These are phyloP conservation scores for Neoarius graeffei DNA, from an alignment of 2,113 vertebrate genomes.

Conservation along the genomic window DNA sequence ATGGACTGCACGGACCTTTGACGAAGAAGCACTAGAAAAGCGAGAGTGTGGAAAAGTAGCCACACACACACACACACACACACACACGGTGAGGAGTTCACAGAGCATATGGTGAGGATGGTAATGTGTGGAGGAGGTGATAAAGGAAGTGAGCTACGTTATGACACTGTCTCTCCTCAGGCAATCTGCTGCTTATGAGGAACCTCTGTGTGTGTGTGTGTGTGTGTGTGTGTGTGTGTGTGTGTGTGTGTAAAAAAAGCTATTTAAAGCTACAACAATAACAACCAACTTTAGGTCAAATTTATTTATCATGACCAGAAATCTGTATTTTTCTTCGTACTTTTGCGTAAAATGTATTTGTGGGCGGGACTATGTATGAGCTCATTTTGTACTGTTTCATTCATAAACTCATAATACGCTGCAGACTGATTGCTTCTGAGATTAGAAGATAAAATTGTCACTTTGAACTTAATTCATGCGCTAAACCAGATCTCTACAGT, in stretches of 20 bases:
- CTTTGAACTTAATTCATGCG: neutral
- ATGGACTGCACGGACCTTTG: constrained; percentile 30
- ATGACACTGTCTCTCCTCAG: constrained; percentile 25
- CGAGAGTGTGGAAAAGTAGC: neutral
- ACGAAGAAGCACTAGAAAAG: constrained; percentile 31
- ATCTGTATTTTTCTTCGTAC: neutral
- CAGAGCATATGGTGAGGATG: constrained; percentile 48
- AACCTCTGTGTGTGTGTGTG: constrained; percentile 24
- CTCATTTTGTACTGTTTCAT: neutral
- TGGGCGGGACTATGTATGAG: neutral
- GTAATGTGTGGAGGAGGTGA: constrained; percentile 46
- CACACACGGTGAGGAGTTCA: constrained; percentile 34
- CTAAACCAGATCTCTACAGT: neutral
- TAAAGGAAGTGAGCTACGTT: constrained; percentile 30
- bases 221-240: constrained; percentile 28
- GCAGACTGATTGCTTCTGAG: no score
- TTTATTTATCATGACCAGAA: neutral
- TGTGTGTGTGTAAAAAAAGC: neutral
- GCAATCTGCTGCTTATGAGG: constrained; percentile 30
- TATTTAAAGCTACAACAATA: no score
- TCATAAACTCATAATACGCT: no score
- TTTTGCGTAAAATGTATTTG: neutral
- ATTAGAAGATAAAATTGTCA: neutral
- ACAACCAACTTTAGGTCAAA: neutral
- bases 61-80: constrained; percentile 15